Conservation (phyloP, 2,888 invertebrate genomes). For the Carabus problematicus region DNA sequence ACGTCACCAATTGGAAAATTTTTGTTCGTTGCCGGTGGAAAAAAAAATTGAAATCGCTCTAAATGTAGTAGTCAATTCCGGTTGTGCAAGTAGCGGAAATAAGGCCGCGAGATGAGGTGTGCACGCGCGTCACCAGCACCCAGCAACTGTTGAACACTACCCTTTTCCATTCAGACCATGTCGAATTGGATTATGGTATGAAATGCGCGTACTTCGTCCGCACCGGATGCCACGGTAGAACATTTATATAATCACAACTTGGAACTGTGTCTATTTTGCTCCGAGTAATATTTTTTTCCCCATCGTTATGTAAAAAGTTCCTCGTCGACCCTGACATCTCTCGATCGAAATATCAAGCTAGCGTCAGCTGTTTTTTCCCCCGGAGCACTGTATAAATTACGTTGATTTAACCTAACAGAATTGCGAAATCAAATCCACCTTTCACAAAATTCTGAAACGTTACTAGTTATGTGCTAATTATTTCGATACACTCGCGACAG, state of each 20-base stretch:
- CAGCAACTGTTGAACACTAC: too few species aligned
- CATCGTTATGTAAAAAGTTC: too few species aligned
- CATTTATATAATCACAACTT: slow-evolving; percentile 34
- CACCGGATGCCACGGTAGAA: slow-evolving; percentile 37
- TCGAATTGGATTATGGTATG: slow-evolving; percentile 9
- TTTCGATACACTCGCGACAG: slow-evolving; percentile 9
- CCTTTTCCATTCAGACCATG: not conserved
- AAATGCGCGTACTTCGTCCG: slow-evolving; percentile 1
- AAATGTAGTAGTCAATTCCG: slow-evolving; percentile 10
- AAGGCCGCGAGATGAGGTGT: slow-evolving; percentile 3
- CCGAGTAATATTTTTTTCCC: too few species aligned
- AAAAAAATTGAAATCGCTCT: slow-evolving; percentile 18
- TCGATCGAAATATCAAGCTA: too few species aligned
- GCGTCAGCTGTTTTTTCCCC: not conserved
- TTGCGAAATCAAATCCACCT: slow-evolving; percentile 37
- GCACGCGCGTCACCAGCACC: too few species aligned
- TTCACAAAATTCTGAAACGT: slow-evolving; percentile 35
- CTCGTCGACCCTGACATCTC: too few species aligned
- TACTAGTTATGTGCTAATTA: slow-evolving; percentile 35
- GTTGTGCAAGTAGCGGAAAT: slow-evolving; percentile 19
- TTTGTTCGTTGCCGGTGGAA: not conserved
- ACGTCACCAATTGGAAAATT: not conserved
- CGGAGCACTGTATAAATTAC: slow-evolving; percentile 33
- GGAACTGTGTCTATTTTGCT: not conserved
- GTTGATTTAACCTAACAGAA: slow-evolving; percentile 38